phyloP scores from a whole-genome alignment of 2,888 invertebrate genomes.

The Atethmia centrago region DNA sequence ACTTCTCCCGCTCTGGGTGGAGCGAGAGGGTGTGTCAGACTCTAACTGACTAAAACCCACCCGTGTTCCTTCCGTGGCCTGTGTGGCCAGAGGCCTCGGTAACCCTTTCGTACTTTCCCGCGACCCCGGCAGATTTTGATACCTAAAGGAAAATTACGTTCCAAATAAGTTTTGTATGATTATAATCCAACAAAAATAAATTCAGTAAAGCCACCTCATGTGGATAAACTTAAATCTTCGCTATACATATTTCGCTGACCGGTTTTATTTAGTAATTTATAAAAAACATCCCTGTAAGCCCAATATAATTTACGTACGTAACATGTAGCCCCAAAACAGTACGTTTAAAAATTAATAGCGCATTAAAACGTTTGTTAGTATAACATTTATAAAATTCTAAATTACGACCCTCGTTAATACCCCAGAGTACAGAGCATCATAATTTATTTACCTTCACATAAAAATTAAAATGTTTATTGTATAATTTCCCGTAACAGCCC shows the following conservation, averaged over 20 bases:
- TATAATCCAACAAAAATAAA: background rate
- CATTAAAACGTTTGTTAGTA: conserved; percentile 73
- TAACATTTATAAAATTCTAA: conserved; percentile 74
- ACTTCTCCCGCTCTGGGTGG: no score
- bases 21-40: no score
- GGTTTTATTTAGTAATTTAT: conserved; percentile 22
- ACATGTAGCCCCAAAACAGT: conserved; percentile 46
- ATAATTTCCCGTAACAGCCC: conserved; percentile 35
- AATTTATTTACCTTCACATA: conserved; percentile 53
- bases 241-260: background rate
- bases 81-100: no score
- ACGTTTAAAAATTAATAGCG: conserved; percentile 69
- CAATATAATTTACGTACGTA: conserved; percentile 52
- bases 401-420: conserved; percentile 71
- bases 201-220: conserved; percentile 5
- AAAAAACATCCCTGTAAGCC: conserved; percentile 13
- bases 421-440: conserved; percentile 66
- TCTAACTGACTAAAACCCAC: no score
- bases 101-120: no score
- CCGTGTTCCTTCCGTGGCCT: no score
- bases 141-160: background rate
- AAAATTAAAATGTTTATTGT: conserved; percentile 42
- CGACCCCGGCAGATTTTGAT: no score
- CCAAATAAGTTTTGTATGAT: background rate
- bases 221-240: background rate